Evolutionary conservation across 1,140 invertebrate species (phyloP).

Genomic region (Drosophila asahinai): DNA sequence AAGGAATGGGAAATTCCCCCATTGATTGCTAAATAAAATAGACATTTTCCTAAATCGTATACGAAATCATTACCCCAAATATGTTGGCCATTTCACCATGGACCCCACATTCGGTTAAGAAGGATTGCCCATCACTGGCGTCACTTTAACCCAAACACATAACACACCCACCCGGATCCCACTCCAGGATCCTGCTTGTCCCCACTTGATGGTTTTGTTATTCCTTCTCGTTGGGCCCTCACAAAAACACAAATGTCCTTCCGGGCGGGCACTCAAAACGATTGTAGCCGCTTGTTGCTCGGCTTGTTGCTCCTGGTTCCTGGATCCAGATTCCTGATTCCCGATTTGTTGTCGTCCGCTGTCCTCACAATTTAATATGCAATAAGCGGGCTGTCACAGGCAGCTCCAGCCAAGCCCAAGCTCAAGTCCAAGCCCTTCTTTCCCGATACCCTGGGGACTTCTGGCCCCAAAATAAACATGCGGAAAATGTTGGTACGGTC

Average conservation of each 20-base stretch:
- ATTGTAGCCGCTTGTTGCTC: slow-evolving; percentile 50
- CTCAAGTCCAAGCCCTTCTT: slow-evolving; percentile 5
- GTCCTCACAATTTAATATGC: slow-evolving; percentile 64
- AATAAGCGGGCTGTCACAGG: slow-evolving; percentile 76
- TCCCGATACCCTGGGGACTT: not conserved
- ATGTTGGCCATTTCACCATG: slow-evolving; percentile 5
- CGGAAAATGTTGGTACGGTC: slow-evolving; percentile 16
- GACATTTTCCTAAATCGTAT: not conserved
- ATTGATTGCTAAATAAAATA: slow-evolving; percentile 2
- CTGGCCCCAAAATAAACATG: slow-evolving; percentile 41
- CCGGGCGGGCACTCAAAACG: slow-evolving; percentile 51
- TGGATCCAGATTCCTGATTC: slow-evolving; percentile 27
- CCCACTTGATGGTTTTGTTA: slow-evolving; percentile 43
- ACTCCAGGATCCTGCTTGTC: slow-evolving; percentile 1
- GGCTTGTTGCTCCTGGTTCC: slow-evolving; percentile 17
- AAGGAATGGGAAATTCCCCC: too few species aligned
- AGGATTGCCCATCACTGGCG: slow-evolving; percentile 25
- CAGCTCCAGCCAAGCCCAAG: slow-evolving; percentile 23
- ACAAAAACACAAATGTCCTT: slow-evolving; percentile 58
- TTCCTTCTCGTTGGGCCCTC: slow-evolving; percentile 21
- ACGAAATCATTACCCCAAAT: not conserved
- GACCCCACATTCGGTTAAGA: not conserved
- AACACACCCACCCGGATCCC: not conserved
- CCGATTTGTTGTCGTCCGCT: slow-evolving; percentile 42
- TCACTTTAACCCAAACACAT: slow-evolving; percentile 16